Evolutionary conservation across 2,888 invertebrate genomes (phyloP), one percentile per base, ranked within the genome.

Genomic region (Ptilodon capucinus): DNA sequence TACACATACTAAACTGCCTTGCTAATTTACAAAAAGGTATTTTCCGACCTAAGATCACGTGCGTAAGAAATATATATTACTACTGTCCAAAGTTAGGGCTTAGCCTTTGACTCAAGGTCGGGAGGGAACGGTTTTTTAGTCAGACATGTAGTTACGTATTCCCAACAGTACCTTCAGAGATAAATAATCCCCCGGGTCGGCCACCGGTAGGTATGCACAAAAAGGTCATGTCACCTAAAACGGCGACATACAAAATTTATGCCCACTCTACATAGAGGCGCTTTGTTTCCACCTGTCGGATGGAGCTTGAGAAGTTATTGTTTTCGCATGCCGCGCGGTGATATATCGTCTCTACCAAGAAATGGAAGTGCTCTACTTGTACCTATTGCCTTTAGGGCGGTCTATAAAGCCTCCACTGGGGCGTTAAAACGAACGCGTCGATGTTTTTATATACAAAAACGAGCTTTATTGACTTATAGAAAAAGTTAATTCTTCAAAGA

Each of bases 281-380:
- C 73, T 74, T 74, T 78, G 76, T 79, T 76, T 75, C 66, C 73
- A 65, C 65, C 68, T 71, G 71, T 72, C 74, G 65, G 59, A 68
- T 64, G 51, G 53, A 69, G 60, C 70, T 72, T 60, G 59, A 69
- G 62, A 71, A 83, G 79, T 81, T 85, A 84, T 85, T 83, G 84
- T 84, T 84, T 84, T 81, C 78, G 51, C 72, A 56, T 78, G 83
- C 79, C 83, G 81, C 64, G 64, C 49, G 51, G 64, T 76, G 77
- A 83, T 81, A 79, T 82, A 84, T 82, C 64, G 76, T 69, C 70
- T 66, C 64, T 54, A 57, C 66, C 58, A 74, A 74, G 71, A 74
- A 75, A 79, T 74, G 72, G 74, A 76, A 75, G 67, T 55, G 62
- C 64, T 56, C 57, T 40, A 60, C 49, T 54, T 60, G 54, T 57